These are phyloP conservation scores for Coturnix japonica DNA, from an alignment of 2,113 vertebrate genomes.

Conservation along the genomic window DNA sequence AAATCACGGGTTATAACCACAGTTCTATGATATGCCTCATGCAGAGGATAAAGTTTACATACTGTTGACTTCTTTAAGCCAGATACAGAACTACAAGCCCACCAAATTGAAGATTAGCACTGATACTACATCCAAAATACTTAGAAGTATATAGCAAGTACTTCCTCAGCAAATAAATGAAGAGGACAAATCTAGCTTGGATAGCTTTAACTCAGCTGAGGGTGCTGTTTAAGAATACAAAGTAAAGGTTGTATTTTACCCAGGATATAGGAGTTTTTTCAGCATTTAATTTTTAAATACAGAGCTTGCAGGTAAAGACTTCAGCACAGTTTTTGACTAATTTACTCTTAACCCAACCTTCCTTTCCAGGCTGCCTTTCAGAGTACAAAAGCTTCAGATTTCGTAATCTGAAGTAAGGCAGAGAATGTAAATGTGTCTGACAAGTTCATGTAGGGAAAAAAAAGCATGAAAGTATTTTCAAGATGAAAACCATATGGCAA, in stretches of 20 bases:
- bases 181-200: not conserved
- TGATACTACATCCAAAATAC: not conserved
- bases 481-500: conserved; percentile 28
- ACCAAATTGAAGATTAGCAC: not conserved
- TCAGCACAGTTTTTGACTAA: not conserved
- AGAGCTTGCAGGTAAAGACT: not conserved
- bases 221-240: not conserved
- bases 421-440: not conserved
- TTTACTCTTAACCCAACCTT: not conserved
- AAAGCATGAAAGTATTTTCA: not conserved
- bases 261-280: not conserved
- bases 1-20: not conserved
- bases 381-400: not conserved
- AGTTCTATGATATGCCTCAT: accelerated
- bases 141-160: not conserved
- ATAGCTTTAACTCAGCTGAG: not conserved
- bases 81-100: not conserved
- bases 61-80: not conserved
- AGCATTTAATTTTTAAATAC: not conserved
- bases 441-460: not conserved
- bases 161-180: not conserved
- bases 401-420: conserved; percentile 19
- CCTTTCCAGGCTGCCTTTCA: conserved; percentile 12
- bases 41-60: not conserved
- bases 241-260: not conserved